phyloP scores from a whole-genome alignment of 2,797 vertebrate genomes.

The Nasua narica region DNA sequence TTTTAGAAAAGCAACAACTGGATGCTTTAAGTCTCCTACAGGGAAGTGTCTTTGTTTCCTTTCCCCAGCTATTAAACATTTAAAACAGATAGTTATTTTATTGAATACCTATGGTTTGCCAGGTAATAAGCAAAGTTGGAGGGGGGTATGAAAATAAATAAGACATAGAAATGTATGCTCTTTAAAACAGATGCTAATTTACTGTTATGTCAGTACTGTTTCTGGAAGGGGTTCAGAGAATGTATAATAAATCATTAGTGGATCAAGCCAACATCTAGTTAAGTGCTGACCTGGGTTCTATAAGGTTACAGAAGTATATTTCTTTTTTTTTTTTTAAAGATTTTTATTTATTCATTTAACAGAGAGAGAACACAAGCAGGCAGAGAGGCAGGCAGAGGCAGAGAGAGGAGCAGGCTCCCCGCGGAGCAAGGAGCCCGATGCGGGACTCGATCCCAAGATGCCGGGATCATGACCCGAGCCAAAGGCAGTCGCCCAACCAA shows the following conservation, averaged over 20 bases:
- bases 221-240: conserved; percentile 11
- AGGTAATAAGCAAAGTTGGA: background rate
- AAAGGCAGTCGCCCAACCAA: too few relatives aligned
- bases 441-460: too few relatives aligned
- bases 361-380: too few relatives aligned
- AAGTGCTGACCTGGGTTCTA: background rate
- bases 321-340: too few relatives aligned
- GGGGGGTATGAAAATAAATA: background rate
- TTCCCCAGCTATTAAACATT: conserved; percentile 10
- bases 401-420: too few relatives aligned
- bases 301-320: background rate
- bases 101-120: background rate
- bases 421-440: too few relatives aligned
- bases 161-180: background rate
- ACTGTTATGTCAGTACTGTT: background rate
- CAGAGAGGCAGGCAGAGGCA: too few relatives aligned
- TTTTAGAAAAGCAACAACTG: conserved; percentile 15
- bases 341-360: too few relatives aligned
- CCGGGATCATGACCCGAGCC: too few relatives aligned
- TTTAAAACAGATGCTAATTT: conserved; percentile 46
- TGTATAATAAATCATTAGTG: conserved; percentile 41
- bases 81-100: conserved; percentile 28
- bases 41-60: background rate
- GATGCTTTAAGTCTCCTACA: background rate
- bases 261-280: background rate